A percentile compares a stretch with the other conserved stretches of the same genome.
Evolutionary conservation across 2,888 invertebrate species (phyloP).

Genomic region (Lycaena phlaeas): DNA sequence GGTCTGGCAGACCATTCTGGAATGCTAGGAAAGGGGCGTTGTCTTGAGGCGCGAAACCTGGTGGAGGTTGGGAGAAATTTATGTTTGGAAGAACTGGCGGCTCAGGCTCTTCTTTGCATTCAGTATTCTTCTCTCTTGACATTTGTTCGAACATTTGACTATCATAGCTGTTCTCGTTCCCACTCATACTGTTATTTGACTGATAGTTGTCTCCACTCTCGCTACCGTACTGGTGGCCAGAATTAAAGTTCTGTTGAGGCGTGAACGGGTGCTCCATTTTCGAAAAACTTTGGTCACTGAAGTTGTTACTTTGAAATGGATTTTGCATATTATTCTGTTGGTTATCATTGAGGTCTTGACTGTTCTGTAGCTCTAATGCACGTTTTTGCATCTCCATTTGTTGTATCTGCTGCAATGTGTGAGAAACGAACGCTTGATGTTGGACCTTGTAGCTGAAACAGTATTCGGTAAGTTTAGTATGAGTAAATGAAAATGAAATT

Average conservation of each 20-base stretch:
- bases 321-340: constrained; percentile 39
- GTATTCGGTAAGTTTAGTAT: not conserved
- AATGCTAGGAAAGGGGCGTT: constrained; percentile 50
- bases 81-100: constrained; percentile 51
- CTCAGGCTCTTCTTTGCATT: constrained; percentile 40
- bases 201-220: constrained; percentile 58
- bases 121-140: constrained; percentile 35
- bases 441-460: constrained; percentile 86
- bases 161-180: constrained; percentile 66
- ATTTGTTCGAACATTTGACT: constrained; percentile 61
- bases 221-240: constrained; percentile 50
- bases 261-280: constrained; percentile 35
- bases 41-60: constrained; percentile 45
- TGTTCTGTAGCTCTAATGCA: constrained; percentile 71
- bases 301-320: constrained; percentile 44
- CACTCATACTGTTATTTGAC: constrained; percentile 59
- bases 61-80: constrained; percentile 64
- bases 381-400: constrained; percentile 86
- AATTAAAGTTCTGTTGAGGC: constrained; percentile 40
- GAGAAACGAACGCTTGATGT: constrained; percentile 95
- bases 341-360: constrained; percentile 43
- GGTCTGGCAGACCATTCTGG: constrained; percentile 81
- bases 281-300: constrained; percentile 45
- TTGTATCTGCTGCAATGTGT: constrained; percentile 91
- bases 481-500: not conserved